Percentiles rank a stretch among this genome's conserved stretches.
These are phyloP conservation scores for Clarias gariepinus DNA, from an alignment of 2,113 vertebrate species.

Conservation along the genomic window DNA sequence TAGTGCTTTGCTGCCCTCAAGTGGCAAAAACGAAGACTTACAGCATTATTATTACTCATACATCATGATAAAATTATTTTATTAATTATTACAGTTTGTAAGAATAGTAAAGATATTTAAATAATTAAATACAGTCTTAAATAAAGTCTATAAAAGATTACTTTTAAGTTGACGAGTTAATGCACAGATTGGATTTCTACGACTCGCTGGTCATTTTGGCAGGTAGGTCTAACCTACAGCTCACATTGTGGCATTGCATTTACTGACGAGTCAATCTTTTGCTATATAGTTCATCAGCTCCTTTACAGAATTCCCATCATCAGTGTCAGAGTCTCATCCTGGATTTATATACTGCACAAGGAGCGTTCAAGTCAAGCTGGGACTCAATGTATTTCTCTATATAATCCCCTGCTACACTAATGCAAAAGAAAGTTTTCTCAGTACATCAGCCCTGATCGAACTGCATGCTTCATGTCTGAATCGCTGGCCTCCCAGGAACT, in stretches of 20 bases:
- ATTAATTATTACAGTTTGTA: not conserved
- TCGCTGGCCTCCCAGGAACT: too few species aligned
- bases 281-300: not conserved
- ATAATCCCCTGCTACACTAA: too few species aligned
- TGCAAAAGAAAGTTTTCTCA: too few species aligned
- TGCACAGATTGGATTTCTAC: not conserved
- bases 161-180: not conserved
- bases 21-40: slow-evolving; percentile 9
- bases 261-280: too few species aligned
- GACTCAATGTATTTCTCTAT: too few species aligned
- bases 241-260: not conserved
- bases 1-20: slow-evolving; percentile 33
- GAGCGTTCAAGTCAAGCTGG: too few species aligned
- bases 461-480: too few species aligned
- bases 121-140: not conserved
- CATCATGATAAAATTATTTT: not conserved
- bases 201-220: not conserved
- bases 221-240: not conserved
- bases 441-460: too few species aligned
- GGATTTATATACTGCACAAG: not conserved
- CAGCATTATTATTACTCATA: not conserved
- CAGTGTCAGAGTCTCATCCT: not conserved
- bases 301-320: not conserved
- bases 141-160: not conserved
- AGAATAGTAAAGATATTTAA: not conserved